Evolutionary conservation across 2,888 invertebrate genomes (phyloP).

Genomic region (Vanessa cardui): DNA sequence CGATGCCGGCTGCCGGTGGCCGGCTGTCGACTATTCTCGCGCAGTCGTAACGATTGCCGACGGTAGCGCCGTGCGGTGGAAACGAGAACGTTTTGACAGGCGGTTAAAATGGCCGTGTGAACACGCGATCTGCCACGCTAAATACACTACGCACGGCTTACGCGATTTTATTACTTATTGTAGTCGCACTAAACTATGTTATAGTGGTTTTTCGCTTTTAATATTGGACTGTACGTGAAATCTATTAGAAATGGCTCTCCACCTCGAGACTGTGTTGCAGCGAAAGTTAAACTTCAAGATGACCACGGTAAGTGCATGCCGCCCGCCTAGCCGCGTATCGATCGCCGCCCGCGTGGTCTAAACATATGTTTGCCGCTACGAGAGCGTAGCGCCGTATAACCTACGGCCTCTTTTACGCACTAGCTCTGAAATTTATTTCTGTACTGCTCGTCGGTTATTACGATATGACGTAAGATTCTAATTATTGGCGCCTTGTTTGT

Average conservation of each 20-base stretch:
- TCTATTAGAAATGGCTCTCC: conserved; percentile 69
- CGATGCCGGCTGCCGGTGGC: conserved; percentile 41
- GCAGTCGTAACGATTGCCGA: conserved; percentile 72
- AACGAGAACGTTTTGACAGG: conserved; percentile 69
- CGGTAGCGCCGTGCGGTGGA: conserved; percentile 66
- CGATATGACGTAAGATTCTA: conserved; percentile 49
- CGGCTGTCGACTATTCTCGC: conserved; percentile 60
- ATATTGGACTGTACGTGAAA: conserved; percentile 52
- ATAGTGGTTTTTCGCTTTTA: conserved; percentile 64
- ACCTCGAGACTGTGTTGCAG: conserved; percentile 79
- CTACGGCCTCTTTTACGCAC: conserved; percentile 46
- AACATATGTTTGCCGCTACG: conserved; percentile 73
- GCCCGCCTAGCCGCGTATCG: conserved; percentile 64
- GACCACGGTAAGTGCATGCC: conserved; percentile 80
- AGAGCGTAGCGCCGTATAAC: conserved; percentile 52
- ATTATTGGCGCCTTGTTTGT: conserved; percentile 48
- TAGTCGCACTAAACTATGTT: conserved; percentile 66
- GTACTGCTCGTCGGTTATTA: conserved; percentile 27
- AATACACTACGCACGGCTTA: conserved; percentile 67
- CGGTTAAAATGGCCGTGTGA: conserved; percentile 80
- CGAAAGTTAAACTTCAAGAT: conserved; percentile 81
- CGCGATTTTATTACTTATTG: conserved; percentile 68
- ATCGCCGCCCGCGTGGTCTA: conserved; percentile 71
- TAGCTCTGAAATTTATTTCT: conserved; percentile 44
- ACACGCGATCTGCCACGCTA: conserved; percentile 77